phyloP scores from a whole-genome alignment of 2,113 vertebrate genomes.

The Micromys minutus region DNA sequence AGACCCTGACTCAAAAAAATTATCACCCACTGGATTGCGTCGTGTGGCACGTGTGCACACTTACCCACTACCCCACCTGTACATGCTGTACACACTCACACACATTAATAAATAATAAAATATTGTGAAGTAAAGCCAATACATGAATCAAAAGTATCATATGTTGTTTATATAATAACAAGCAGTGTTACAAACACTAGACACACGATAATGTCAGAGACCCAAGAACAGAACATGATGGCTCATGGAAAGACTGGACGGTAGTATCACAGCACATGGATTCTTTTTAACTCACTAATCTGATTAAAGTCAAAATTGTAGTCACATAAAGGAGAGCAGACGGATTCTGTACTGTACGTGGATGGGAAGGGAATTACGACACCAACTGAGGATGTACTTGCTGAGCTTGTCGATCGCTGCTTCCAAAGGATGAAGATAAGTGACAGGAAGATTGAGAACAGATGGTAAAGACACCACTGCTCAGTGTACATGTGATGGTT shows the following conservation, averaged over 20 bases:
- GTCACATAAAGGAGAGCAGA: not conserved
- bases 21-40: too few species aligned
- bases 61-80: not conserved
- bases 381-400: not conserved
- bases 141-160: constrained; percentile 33
- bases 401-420: not conserved
- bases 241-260: not conserved
- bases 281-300: constrained; percentile 22
- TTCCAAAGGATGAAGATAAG: not conserved
- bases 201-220: not conserved
- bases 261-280: not conserved
- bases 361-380: not conserved
- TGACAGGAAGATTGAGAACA: constrained; percentile 7
- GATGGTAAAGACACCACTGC: not conserved
- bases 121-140: not conserved
- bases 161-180: constrained; percentile 4
- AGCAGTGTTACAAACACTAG: not conserved
- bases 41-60: not conserved
- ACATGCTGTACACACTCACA: not conserved
- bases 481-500: not conserved
- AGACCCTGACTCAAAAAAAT: not conserved
- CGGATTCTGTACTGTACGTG: not conserved
- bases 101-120: not conserved
- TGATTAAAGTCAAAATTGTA: constrained; percentile 17
- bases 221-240: not conserved